These are phyloP conservation scores for Bugulina stolonifera DNA, from an alignment of 2,888 invertebrate species.

Conservation along the genomic window DNA sequence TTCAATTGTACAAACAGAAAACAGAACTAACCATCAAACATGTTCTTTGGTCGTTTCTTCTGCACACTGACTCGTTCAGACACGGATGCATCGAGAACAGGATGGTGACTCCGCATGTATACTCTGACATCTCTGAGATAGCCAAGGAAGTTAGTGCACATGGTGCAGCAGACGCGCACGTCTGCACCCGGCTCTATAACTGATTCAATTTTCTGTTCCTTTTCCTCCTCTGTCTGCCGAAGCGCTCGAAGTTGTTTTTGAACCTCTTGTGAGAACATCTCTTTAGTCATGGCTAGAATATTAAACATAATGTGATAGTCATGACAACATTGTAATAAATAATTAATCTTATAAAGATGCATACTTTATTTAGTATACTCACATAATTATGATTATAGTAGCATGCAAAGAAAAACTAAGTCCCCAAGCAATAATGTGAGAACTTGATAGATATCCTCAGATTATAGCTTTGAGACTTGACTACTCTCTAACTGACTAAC, in stretches of 20 bases:
- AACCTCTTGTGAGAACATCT: neutral
- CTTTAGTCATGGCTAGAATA: neutral
- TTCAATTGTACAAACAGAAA: too few relatives aligned
- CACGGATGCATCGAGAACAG: neutral
- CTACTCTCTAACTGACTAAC: too few relatives aligned
- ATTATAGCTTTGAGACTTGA: too few relatives aligned
- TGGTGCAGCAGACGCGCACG: neutral
- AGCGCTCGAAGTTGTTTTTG: neutral
- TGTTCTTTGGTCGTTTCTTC: neutral
- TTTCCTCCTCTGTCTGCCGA: neutral
- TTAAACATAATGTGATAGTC: too few relatives aligned
- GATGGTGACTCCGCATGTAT: neutral
- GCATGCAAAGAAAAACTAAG: too few relatives aligned
- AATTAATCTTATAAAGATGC: too few relatives aligned
- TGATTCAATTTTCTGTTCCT: neutral
- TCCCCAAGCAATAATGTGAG: too few relatives aligned
- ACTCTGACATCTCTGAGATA: constrained; percentile 5
- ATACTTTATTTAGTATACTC: too few relatives aligned
- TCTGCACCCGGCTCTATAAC: neutral
- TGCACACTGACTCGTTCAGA: neutral
- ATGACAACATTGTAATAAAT: too few relatives aligned
- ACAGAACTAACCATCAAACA: neutral
- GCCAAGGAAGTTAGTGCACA: neutral
- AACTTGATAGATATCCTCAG: too few relatives aligned
- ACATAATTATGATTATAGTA: too few relatives aligned